Conservation (phyloP, 2,113 vertebrate genomes). For the Echinops telfairi region DNA sequence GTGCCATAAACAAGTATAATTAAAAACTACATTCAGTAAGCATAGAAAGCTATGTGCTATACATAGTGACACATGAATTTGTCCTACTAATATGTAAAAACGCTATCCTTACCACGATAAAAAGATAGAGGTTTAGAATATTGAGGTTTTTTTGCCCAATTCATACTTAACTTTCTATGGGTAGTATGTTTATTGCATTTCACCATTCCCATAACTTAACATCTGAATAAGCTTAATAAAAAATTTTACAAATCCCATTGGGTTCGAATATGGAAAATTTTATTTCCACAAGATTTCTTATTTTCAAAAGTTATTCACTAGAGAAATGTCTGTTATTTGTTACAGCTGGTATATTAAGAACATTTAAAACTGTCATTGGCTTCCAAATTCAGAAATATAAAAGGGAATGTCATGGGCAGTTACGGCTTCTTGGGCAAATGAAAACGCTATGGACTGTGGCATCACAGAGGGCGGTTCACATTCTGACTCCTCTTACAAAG, state of each 20-base stretch:
- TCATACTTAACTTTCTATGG: slow-evolving; percentile 28
- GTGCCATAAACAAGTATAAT: not conserved
- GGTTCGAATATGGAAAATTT: slow-evolving; percentile 42
- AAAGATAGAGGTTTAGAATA: not conserved
- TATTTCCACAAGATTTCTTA: slow-evolving; percentile 65
- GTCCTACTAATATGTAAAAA: slow-evolving; percentile 10
- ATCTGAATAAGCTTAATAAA: slow-evolving; percentile 53
- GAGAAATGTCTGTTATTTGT: slow-evolving; percentile 55
- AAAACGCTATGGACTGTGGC: slow-evolving; percentile 3
- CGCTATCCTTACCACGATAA: not conserved
- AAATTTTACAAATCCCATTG: slow-evolving; percentile 45
- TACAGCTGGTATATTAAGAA: slow-evolving; percentile 69
- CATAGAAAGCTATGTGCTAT: not conserved
- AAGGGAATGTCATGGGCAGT: slow-evolving; percentile 52
- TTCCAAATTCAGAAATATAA: slow-evolving; percentile 66
- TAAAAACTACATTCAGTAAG: slow-evolving; percentile 27
- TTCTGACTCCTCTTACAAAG: not conserved
- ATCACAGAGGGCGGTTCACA: not conserved
- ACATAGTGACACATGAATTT: not conserved
- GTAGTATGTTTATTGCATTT: slow-evolving; percentile 38
- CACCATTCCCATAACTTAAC: slow-evolving; percentile 56
- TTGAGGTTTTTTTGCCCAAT: not conserved
- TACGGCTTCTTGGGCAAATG: not conserved
- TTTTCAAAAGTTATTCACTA: slow-evolving; percentile 57
- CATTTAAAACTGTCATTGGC: slow-evolving; percentile 61